Conservation (phyloP, 1,140 invertebrate genomes). For the Hycleus phaleratus region DNA sequence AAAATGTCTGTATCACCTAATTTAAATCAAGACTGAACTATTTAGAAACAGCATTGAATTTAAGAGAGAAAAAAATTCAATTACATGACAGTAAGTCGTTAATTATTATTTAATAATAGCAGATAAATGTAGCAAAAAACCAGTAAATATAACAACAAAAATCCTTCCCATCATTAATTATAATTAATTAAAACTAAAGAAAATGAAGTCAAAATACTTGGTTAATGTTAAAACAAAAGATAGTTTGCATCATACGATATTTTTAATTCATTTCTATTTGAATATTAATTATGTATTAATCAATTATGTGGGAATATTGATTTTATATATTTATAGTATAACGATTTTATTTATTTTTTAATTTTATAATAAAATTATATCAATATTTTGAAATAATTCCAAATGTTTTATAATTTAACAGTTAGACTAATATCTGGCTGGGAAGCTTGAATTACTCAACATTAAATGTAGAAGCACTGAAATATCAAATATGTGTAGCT, state of each 20-base stretch:
- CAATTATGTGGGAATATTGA: too few relatives aligned
- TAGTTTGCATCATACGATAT: not conserved
- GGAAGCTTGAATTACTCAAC: slow-evolving; percentile 5
- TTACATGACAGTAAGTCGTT: not conserved
- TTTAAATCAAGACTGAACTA: slow-evolving; percentile 35
- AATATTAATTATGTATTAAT: not conserved
- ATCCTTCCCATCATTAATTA: slow-evolving; percentile 8
- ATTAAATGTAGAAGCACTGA: slow-evolving; percentile 11
- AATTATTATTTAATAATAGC: slow-evolving; percentile 2
- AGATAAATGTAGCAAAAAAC: not conserved
- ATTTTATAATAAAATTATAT: too few relatives aligned
- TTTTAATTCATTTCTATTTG: not conserved
- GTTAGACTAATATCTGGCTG: slow-evolving; percentile 6
- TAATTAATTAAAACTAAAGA: slow-evolving; percentile 1
- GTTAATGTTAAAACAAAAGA: not conserved
- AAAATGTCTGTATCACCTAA: slow-evolving; percentile 27
- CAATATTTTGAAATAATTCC: not conserved
- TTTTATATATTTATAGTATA: too few relatives aligned
- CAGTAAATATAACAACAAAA: not conserved
- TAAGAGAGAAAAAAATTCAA: not conserved
- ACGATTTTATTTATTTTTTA: too few relatives aligned
- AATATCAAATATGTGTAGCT: slow-evolving; percentile 15
- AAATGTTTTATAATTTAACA: not conserved
- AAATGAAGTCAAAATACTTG: slow-evolving; percentile 11
- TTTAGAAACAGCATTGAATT: slow-evolving; percentile 17